Evolutionary conservation across 2,113 vertebrate species (phyloP).

Genomic region (Sturnus vulgaris): DNA sequence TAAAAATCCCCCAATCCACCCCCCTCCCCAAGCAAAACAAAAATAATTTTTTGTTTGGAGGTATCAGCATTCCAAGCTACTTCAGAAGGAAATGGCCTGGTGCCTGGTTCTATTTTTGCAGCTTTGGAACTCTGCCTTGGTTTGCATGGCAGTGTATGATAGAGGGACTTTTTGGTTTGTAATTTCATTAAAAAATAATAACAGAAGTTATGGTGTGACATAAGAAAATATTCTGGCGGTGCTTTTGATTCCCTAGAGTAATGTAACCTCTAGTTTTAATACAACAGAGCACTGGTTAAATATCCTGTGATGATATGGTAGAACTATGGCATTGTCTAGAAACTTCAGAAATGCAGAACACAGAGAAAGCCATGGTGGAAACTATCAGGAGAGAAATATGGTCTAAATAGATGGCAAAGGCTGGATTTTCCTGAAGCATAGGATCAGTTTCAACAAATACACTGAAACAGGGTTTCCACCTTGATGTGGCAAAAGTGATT

Average conservation of each 20-base stretch:
- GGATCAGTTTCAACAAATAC: not conserved
- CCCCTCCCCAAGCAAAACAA: not conserved
- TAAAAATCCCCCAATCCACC: not conserved
- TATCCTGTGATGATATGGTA: not conserved
- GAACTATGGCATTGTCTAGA: not conserved
- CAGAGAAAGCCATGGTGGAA: not conserved
- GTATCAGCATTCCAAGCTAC: not conserved
- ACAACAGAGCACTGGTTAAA: not conserved
- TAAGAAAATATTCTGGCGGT: not conserved
- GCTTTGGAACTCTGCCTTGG: not conserved
- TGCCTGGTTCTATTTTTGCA: not conserved
- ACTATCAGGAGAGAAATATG: not conserved
- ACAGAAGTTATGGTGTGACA: not conserved
- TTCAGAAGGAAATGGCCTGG: not conserved
- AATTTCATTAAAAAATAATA: not conserved
- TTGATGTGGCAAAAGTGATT: not conserved
- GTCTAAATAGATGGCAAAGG: not conserved
- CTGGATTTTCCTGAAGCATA: not conserved
- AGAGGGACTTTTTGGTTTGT: fast-evolving
- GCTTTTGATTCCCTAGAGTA: not conserved
- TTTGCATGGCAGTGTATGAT: not conserved
- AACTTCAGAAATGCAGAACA: not conserved
- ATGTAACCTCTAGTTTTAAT: not conserved
- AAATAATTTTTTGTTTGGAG: not conserved
- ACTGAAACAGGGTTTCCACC: not conserved